Evolutionary conservation across 2,113 vertebrate genomes (phyloP).

Genomic region (Potamarius usumacintae): DNA sequence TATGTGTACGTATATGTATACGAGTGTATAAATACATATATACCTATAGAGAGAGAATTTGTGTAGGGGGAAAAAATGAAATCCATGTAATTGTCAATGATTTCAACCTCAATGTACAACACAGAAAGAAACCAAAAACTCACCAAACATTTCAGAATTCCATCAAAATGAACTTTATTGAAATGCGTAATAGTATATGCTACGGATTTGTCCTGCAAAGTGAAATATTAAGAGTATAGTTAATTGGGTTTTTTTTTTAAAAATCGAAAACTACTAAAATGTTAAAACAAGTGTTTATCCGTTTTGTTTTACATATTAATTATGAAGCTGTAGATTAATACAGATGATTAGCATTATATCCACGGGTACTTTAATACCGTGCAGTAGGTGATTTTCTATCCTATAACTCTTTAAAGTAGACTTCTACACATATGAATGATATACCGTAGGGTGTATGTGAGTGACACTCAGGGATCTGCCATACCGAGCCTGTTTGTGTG

Average conservation of each 20-base stretch:
- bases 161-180: neutral
- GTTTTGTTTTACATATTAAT: neutral
- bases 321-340: no score
- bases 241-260: neutral
- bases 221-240: neutral
- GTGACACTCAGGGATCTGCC: neutral
- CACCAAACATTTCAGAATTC: neutral
- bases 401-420: neutral
- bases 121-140: neutral
- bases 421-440: neutral
- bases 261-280: neutral
- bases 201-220: neutral
- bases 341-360: neutral
- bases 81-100: neutral
- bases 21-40: no score
- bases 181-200: neutral
- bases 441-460: neutral
- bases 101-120: neutral
- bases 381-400: neutral
- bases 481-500: neutral
- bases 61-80: neutral
- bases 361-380: neutral
- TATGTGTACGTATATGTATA: no score
- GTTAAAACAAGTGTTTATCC: neutral
- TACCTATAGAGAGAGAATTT: no score